These are phyloP conservation scores for Thymelicus lineola DNA, from an alignment of 2,888 invertebrate species.

Conservation along the genomic window DNA sequence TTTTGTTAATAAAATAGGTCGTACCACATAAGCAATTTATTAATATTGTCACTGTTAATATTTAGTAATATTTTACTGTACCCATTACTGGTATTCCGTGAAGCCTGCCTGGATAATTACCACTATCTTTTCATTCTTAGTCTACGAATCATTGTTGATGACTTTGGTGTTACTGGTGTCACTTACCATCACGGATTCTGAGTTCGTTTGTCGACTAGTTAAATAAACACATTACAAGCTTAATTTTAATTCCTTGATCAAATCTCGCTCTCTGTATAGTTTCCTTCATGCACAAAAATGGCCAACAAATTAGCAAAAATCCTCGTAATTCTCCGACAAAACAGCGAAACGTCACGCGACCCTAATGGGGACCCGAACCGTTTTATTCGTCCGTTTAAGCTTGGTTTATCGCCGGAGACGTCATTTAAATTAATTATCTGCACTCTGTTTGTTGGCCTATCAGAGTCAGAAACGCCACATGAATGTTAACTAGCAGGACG, in stretches of 20 bases:
- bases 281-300: neutral
- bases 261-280: neutral
- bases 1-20: too few species aligned
- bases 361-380: slow-evolving; percentile 3
- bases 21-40: too few species aligned
- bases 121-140: too few species aligned
- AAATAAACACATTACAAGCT: too few species aligned
- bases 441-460: slow-evolving; percentile 20
- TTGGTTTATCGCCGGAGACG: slow-evolving; percentile 26
- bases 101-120: too few species aligned
- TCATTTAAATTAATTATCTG: slow-evolving; percentile 33
- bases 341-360: slow-evolving; percentile 24
- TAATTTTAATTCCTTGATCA: neutral
- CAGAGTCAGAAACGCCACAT: slow-evolving; percentile 3
- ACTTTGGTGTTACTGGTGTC: too few species aligned
- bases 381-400: slow-evolving; percentile 29
- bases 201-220: too few species aligned
- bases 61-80: too few species aligned
- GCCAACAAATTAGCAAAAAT: slow-evolving; percentile 27
- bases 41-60: too few species aligned
- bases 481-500: slow-evolving; percentile 11
- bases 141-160: too few species aligned
- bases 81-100: too few species aligned
- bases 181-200: too few species aligned
- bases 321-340: slow-evolving; percentile 26